Evolutionary conservation across 2,888 invertebrate species (phyloP).

Genomic region (Drosophila lutescens): DNA sequence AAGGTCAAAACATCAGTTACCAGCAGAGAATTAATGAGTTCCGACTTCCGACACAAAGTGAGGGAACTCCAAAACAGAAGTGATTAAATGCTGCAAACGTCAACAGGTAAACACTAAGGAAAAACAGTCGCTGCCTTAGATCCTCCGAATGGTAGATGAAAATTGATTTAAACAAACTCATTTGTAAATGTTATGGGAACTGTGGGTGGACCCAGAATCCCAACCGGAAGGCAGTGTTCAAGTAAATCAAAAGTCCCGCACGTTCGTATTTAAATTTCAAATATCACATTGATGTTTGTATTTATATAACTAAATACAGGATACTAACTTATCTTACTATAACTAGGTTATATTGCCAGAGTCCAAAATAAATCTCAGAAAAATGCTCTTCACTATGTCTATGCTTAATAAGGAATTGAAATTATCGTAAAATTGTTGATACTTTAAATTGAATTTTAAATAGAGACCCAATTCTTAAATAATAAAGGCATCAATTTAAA

Average conservation of each 20-base stretch:
- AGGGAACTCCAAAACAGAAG: constrained; percentile 31
- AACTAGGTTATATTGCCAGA: constrained; percentile 1
- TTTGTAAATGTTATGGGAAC: constrained; percentile 45
- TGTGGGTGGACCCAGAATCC: not conserved
- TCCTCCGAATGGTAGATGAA: constrained; percentile 39
- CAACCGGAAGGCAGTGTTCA: not conserved
- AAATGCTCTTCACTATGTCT: constrained; percentile 14
- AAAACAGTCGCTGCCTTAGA: constrained; percentile 42
- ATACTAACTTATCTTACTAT: constrained; percentile 15
- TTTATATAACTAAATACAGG: constrained; percentile 42
- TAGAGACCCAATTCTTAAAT: too few relatives aligned
- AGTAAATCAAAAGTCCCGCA: constrained; percentile 1
- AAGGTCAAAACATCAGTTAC: constrained; percentile 70
- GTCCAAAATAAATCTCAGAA: constrained; percentile 11
- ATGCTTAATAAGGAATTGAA: not conserved
- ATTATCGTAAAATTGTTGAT: too few relatives aligned
- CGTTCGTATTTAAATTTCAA: constrained; percentile 18
- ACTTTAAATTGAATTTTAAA: too few relatives aligned
- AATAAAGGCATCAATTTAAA: not conserved
- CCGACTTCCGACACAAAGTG: constrained; percentile 73
- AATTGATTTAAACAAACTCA: constrained; percentile 66
- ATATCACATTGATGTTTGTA: constrained; percentile 49
- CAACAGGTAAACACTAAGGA: constrained; percentile 63
- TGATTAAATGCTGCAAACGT: constrained; percentile 73
- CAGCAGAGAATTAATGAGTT: constrained; percentile 75